Evolutionary conservation across 2,888 invertebrate genomes (phyloP).

Genomic region (Therioaphis trifolii): DNA sequence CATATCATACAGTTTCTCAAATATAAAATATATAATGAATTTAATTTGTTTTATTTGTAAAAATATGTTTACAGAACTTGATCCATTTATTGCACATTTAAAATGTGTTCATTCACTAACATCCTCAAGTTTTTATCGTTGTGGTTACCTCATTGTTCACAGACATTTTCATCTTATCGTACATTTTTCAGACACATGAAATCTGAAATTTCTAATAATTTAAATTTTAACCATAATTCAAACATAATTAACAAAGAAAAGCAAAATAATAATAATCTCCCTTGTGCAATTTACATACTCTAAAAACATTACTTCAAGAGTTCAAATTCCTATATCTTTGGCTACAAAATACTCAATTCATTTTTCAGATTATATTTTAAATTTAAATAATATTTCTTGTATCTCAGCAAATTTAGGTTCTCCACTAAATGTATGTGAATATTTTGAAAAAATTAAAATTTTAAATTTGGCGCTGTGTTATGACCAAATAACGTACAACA

Average conservation of each 20-base stretch:
- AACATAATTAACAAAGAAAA: background rate
- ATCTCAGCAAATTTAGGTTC: background rate
- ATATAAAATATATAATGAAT: slow-evolving; percentile 7
- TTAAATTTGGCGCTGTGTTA: background rate
- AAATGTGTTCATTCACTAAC: slow-evolving; percentile 28
- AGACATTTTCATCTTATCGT: background rate
- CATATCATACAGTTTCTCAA: too few relatives aligned
- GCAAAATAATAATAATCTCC: background rate
- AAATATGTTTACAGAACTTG: background rate
- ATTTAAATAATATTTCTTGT: background rate
- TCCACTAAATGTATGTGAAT: background rate
- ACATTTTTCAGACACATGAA: slow-evolving; percentile 22
- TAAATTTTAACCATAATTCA: slow-evolving; percentile 16
- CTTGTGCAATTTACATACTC: background rate
- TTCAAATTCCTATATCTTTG: background rate
- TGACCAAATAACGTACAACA: background rate
- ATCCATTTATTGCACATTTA: background rate
- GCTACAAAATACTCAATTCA: too few relatives aligned
- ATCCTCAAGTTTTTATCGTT: background rate
- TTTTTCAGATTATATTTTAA: too few relatives aligned
- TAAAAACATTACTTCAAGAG: slow-evolving; percentile 5
- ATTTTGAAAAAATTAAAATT: slow-evolving; percentile 1
- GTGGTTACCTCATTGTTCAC: slow-evolving; percentile 17
- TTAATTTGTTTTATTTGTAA: slow-evolving; percentile 10
- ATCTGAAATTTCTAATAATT: slow-evolving; percentile 2